Evolutionary conservation across 2,113 vertebrate species (phyloP).

Genomic region (Pogonocichla stellata): DNA sequence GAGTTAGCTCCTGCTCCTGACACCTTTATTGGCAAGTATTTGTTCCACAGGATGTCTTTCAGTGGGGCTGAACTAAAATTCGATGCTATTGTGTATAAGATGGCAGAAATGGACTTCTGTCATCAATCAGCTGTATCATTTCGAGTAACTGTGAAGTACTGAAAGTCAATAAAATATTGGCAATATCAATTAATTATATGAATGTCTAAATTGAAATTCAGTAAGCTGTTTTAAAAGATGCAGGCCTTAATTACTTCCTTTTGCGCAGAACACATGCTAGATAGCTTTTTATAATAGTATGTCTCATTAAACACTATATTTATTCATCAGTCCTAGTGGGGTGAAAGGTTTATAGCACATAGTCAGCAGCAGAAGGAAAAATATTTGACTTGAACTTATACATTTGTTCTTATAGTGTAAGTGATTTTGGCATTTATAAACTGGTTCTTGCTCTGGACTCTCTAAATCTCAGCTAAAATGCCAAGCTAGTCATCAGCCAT

Average conservation of each 20-base stretch:
- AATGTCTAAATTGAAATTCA: background rate
- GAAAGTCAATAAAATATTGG: background rate
- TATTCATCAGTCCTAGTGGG: background rate
- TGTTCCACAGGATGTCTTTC: background rate
- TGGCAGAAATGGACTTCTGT: background rate
- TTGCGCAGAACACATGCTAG: background rate
- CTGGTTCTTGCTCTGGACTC: constrained; percentile 27
- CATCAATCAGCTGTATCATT: background rate
- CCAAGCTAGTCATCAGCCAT: constrained; percentile 28
- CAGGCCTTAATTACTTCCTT: background rate
- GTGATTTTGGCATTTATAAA: constrained; percentile 37
- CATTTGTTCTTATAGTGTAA: background rate
- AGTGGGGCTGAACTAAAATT: background rate
- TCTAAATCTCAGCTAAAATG: constrained; percentile 48
- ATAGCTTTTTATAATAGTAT: background rate
- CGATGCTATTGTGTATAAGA: background rate
- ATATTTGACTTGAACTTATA: background rate
- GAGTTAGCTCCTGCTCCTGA: background rate
- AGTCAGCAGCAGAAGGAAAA: background rate
- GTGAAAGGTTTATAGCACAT: background rate
- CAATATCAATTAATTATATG: background rate
- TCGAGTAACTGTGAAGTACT: background rate
- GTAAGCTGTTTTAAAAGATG: background rate
- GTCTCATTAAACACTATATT: background rate
- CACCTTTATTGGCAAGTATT: background rate